phyloP scores from a whole-genome alignment of 1,140 invertebrate genomes.

The Monochamus saltuarius region DNA sequence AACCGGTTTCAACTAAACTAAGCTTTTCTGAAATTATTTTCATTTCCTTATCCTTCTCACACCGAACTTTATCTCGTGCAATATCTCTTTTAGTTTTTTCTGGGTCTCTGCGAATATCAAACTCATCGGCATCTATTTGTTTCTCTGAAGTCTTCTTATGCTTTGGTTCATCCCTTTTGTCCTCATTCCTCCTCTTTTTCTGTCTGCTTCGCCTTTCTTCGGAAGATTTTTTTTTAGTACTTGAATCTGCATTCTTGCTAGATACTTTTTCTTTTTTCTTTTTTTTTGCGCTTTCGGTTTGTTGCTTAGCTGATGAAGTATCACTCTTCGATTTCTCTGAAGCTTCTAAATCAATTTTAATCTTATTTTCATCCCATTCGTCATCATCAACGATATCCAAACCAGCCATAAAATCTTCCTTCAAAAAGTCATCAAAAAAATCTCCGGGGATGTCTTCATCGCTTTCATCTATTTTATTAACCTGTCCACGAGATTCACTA shows the following conservation, averaged over 20 bases:
- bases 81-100: constrained; percentile 49
- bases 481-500: too few species aligned
- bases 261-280: not conserved
- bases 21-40: constrained; percentile 39
- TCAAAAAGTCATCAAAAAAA: constrained; percentile 48
- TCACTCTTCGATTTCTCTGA: not conserved
- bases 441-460: constrained; percentile 43
- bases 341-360: constrained; percentile 15
- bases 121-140: constrained; percentile 19
- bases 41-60: constrained; percentile 44
- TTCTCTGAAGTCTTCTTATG: constrained; percentile 4
- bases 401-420: constrained; percentile 46
- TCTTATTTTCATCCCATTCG: constrained; percentile 21
- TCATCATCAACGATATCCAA: constrained; percentile 44
- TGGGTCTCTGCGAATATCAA: constrained; percentile 44
- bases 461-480: constrained; percentile 5
- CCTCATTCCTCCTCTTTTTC: constrained; percentile 7
- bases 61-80: constrained; percentile 45
- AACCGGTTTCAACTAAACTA: constrained; percentile 45
- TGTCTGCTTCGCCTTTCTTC: not conserved
- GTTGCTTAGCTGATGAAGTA: too few species aligned
- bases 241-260: not conserved
- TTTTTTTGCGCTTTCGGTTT: not conserved
- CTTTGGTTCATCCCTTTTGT: constrained; percentile 4
- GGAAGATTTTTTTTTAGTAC: too few species aligned